Evolutionary conservation across 2,113 vertebrate species (phyloP).

Genomic region (Microcebus murinus): DNA sequence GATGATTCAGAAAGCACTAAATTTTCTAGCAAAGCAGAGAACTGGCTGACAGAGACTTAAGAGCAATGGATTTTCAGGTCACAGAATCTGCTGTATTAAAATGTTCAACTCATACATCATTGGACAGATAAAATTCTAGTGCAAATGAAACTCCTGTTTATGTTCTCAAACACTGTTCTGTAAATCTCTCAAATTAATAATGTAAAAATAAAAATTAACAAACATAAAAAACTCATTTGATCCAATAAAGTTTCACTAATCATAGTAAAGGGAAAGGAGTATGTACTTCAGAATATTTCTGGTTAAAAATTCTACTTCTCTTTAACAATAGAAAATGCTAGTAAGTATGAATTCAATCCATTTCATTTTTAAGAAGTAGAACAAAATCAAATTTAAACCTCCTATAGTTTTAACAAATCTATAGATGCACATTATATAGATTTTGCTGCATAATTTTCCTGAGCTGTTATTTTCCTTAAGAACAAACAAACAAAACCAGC

Average conservation of each 20-base stretch:
- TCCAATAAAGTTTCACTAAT: conserved; percentile 14
- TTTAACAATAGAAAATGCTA: conserved; percentile 10
- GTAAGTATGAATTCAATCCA: neutral
- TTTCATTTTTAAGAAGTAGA: neutral
- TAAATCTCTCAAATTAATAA: conserved; percentile 15
- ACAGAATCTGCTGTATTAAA: neutral
- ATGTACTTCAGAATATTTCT: conserved; percentile 3
- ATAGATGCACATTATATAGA: neutral
- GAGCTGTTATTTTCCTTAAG: conserved; percentile 32
- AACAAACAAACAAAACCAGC: neutral
- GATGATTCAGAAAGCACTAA: neutral
- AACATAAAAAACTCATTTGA: conserved; percentile 1
- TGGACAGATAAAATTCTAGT: neutral
- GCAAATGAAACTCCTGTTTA: neutral
- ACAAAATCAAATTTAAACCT: conserved; percentile 24
- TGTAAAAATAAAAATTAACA: neutral
- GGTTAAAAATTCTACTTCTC: neutral
- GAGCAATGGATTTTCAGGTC: neutral
- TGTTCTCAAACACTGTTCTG: neutral
- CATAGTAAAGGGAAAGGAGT: neutral
- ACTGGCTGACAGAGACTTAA: neutral
- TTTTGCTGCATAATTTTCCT: neutral
- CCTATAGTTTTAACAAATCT: conserved; percentile 16
- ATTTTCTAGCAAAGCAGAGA: neutral
- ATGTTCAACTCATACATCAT: neutral